A percentile compares a stretch with the other conserved stretches of the same genome.
Conservation (phyloP, 1,140 invertebrate species). For the Hestina assimilis region DNA sequence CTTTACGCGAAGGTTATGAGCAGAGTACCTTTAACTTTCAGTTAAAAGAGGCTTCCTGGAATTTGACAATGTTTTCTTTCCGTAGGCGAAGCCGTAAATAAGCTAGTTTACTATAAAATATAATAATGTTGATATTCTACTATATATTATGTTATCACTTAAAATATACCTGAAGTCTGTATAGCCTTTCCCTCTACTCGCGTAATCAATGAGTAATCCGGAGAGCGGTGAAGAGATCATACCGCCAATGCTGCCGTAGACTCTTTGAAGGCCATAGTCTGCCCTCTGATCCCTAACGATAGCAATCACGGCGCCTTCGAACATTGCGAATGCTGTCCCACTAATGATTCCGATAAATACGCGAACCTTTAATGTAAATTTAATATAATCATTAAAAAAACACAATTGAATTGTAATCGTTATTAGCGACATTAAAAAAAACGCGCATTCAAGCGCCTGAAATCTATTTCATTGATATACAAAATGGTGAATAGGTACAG, state of each 20-base stretch:
- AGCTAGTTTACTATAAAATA: no score
- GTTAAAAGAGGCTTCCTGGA: no score
- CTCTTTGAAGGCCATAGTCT: conserved; percentile 88
- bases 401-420: not conserved
- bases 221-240: conserved; percentile 89
- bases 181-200: conserved; percentile 79
- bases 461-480: no score
- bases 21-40: no score
- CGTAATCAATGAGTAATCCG: conserved; percentile 85
- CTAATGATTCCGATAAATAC: conserved; percentile 86
- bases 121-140: no score
- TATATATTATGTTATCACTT: no score
- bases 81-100: no score
- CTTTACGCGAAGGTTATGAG: no score
- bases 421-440: no score
- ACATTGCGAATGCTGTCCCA: conserved; percentile 89
- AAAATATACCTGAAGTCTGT: conserved; percentile 84
- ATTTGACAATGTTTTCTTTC: no score
- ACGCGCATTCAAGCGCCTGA: no score
- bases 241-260: conserved; percentile 88
- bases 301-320: conserved; percentile 89
- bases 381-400: not conserved
- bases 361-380: conserved; percentile 72
- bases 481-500: no score
- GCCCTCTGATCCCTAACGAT: conserved; percentile 87